These are phyloP conservation scores for Muschampia plurimacula DNA, from an alignment of 2,888 invertebrate species.

Conservation along the genomic window DNA sequence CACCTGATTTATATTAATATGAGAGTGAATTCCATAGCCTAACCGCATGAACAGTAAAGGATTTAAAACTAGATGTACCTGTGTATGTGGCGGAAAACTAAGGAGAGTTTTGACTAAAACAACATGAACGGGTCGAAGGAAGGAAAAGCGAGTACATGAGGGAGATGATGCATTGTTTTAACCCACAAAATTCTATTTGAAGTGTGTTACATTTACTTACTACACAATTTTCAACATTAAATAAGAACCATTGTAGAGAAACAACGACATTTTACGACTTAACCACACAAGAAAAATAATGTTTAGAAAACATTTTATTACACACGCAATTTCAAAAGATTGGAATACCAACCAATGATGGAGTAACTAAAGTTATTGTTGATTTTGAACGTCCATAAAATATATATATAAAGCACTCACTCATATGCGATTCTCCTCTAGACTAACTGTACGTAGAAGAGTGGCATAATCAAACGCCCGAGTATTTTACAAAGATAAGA, in stretches of 20 bases:
- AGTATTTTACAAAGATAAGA: slow-evolving; percentile 31
- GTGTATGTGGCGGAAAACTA: too few species aligned
- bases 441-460: slow-evolving; percentile 13
- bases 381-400: slow-evolving; percentile 1
- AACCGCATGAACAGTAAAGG: too few species aligned
- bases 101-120: too few species aligned
- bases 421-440: neutral
- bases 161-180: too few species aligned
- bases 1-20: too few species aligned
- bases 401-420: slow-evolving; percentile 20
- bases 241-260: neutral
- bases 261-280: neutral
- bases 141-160: too few species aligned
- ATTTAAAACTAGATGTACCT: too few species aligned
- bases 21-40: too few species aligned
- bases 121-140: too few species aligned
- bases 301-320: neutral
- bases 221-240: too few species aligned
- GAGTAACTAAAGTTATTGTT: neutral
- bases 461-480: slow-evolving; percentile 23
- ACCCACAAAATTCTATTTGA: too few species aligned
- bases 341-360: neutral
- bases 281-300: neutral
- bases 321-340: neutral
- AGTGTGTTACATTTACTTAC: too few species aligned